phyloP scores from a whole-genome alignment of 2,113 vertebrate genomes.

The Cacatua alba region DNA sequence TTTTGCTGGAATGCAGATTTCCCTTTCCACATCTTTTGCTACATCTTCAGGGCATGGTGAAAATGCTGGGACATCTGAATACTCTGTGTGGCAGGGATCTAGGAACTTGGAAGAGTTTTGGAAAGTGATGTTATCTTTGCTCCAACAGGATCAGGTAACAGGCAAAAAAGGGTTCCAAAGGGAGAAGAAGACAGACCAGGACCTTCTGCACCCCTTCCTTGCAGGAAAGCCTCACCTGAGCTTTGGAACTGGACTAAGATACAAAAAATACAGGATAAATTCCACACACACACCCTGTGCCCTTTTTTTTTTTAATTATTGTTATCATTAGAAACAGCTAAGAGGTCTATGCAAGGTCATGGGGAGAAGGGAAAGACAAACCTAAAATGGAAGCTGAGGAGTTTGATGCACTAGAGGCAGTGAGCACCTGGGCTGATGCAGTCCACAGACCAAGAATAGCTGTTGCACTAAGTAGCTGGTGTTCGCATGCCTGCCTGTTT shows the following conservation, averaged over 20 bases:
- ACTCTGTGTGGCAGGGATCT: not conserved
- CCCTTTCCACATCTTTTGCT: not conserved
- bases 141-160: not conserved
- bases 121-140: not conserved
- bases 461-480: not conserved
- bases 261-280: not conserved
- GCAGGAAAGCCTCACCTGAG: not conserved
- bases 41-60: not conserved
- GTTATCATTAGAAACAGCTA: not conserved
- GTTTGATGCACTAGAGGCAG: not conserved
- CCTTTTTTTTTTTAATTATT: not conserved
- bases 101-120: not conserved
- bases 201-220: not conserved
- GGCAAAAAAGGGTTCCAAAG: not conserved
- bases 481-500: not conserved
- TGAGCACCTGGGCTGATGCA: not conserved
- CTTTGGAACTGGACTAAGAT: not conserved
- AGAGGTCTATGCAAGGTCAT: not conserved
- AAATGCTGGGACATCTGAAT: not conserved
- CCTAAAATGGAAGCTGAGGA: not conserved
- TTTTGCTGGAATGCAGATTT: not conserved
- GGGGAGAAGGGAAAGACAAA: not conserved
- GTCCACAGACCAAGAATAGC: not conserved
- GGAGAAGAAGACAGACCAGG: not conserved
- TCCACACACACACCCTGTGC: rapidly evolving